Evolutionary conservation across 2,888 invertebrate species (phyloP).

Genomic region (Polydrusus pterygomalis): DNA sequence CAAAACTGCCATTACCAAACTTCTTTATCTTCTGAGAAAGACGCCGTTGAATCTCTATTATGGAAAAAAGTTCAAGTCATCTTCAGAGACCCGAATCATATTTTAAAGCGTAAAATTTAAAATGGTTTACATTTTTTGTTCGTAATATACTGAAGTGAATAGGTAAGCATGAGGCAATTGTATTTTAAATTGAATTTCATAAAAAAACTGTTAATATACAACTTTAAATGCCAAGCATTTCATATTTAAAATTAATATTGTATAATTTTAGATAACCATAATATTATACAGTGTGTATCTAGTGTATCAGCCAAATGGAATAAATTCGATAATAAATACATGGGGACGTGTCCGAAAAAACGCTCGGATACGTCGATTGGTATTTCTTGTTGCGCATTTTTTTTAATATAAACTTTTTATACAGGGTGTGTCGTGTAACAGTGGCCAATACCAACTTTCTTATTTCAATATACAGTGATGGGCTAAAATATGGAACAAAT

Average conservation of each 20-base stretch:
- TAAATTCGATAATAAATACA: too few species aligned
- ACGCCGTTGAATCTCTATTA: not conserved
- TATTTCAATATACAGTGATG: too few species aligned
- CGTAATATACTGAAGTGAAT: conserved; percentile 2
- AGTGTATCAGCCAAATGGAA: too few species aligned
- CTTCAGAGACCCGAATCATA: conserved; percentile 2
- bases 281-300: too few species aligned
- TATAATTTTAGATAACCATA: not conserved
- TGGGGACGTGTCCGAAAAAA: too few species aligned
- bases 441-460: too few species aligned
- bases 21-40: not conserved
- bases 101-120: conserved; percentile 34
- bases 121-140: conserved; percentile 32
- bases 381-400: too few species aligned
- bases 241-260: not conserved
- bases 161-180: conserved; percentile 21
- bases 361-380: too few species aligned
- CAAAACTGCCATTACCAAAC: not conserved
- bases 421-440: too few species aligned
- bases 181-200: conserved; percentile 10
- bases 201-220: not conserved
- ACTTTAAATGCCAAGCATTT: not conserved
- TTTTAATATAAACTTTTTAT: too few species aligned
- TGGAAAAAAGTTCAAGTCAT: conserved; percentile 15
- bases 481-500: too few species aligned